Evolutionary conservation across 2,888 invertebrate species (phyloP), one percentile per base, ranked within the genome.

Genomic region (Morpho achilles): DNA sequence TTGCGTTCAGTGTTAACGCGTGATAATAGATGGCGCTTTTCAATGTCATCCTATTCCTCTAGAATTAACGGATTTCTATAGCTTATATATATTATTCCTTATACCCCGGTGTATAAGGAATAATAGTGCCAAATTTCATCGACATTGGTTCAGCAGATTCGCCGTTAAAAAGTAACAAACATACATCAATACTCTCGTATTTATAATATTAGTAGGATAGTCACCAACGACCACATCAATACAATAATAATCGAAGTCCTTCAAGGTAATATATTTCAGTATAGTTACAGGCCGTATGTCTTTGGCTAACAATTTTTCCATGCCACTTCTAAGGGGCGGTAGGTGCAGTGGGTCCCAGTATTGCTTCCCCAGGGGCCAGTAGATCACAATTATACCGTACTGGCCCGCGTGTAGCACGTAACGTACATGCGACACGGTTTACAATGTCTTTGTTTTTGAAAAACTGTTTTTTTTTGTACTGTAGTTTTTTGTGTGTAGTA

Each of bases 341-440:
- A 66, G 72, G 72, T 72, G 70, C 69, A 66, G 56, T 60, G 59
- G 60, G 67, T 63, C 69, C 65, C 60, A 53, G 57, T 56, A 54
- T 63, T 53, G 45, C 60, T 53, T 70, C 84, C 79, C 86, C 50
- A 64, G 79, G 80, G 87, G 69, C 64, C 83, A 66, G 75, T 90
- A 87, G 80, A 81, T 90, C 87, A 85, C 87, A 82, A 87, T 90
- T 89, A 91, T 75, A 74, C 68, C 65, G 63, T 66, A 65, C 67
- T 63, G 67, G 69, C 69, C 71, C 75, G 76, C 74, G 78, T 74
- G 77, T 71, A 71, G 74, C 82, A 84, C 82, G 79, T 69, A 74
- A 74, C 69, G 67, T 66, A 69, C 67, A 65, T 64, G 65, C 62
- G 58, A 64, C 66, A 69, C 63, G 65, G 67, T 66, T 67, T 69